Percentiles rank a stretch among this genome's conserved stretches.
Evolutionary conservation across 2,888 invertebrate genomes (phyloP).

Genomic region (Dasypolia templi): DNA sequence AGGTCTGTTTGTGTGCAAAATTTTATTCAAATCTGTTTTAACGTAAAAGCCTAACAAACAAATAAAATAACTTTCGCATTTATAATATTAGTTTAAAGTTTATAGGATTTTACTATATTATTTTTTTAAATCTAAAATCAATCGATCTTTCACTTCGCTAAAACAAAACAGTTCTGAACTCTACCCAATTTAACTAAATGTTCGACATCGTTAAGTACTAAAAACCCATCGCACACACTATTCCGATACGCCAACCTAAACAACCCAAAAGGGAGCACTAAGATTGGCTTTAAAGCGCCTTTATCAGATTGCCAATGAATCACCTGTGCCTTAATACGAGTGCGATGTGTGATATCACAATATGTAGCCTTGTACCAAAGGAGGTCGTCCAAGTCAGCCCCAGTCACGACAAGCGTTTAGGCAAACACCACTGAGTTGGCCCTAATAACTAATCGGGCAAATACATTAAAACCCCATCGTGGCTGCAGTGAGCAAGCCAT

Average conservation of each 20-base stretch:
- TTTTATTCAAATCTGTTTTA: too few relatives aligned
- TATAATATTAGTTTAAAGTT: too few relatives aligned
- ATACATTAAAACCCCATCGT: neutral
- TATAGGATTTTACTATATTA: neutral
- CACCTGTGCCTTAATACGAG: constrained; percentile 24
- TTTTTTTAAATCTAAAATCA: neutral
- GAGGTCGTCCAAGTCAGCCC: neutral
- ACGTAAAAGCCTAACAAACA: too few relatives aligned
- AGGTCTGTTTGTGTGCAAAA: too few relatives aligned
- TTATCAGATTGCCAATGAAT: constrained; percentile 46
- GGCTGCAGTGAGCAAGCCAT: neutral
- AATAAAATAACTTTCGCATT: too few relatives aligned
- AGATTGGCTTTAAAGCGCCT: constrained; percentile 40
- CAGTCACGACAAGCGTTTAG: constrained; percentile 6
- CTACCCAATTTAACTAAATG: neutral
- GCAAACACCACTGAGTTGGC: neutral
- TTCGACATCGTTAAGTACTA: constrained; percentile 6
- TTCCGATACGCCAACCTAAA: constrained; percentile 8
- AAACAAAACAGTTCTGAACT: neutral
- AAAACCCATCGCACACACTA: constrained; percentile 18
- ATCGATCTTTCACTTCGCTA: neutral
- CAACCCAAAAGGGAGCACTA: constrained; percentile 14
- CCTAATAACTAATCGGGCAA: constrained; percentile 16
- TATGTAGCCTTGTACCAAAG: neutral
- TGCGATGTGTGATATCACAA: constrained; percentile 9